These are phyloP conservation scores for Mesoclemmys tuberculata DNA, from an alignment of 2,113 vertebrate species.

Conservation along the genomic window DNA sequence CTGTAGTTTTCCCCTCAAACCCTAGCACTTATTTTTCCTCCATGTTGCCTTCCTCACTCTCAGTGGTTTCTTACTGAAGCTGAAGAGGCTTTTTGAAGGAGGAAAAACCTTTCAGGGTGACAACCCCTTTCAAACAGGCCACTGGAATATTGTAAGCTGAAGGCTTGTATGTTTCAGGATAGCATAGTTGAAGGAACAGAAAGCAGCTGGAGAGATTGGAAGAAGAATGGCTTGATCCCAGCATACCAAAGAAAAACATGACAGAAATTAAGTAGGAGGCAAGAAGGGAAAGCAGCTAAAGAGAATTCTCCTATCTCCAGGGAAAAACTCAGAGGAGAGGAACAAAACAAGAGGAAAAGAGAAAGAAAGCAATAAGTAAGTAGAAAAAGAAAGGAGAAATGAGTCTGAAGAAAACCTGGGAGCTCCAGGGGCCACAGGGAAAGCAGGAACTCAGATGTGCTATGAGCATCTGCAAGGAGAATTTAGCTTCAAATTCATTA, in stretches of 20 bases:
- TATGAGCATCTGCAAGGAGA: neutral
- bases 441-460: neutral
- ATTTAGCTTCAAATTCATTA: neutral
- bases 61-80: neutral
- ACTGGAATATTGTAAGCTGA: neutral
- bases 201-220: slow-evolving; percentile 45
- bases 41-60: slow-evolving; percentile 15
- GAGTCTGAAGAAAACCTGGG: slow-evolving; percentile 7
- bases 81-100: neutral
- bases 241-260: neutral
- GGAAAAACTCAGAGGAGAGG: slow-evolving; percentile 34
- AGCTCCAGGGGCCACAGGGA: neutral
- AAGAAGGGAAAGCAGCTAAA: slow-evolving; percentile 9
- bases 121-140: neutral
- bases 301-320: slow-evolving; percentile 30
- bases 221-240: slow-evolving; percentile 15
- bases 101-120: neutral
- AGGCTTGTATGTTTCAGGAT: slow-evolving; percentile 15
- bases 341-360: neutral
- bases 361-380: slow-evolving; percentile 28
- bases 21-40: neutral
- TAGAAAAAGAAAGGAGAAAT: slow-evolving; percentile 44
- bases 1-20: neutral
- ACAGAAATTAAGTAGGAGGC: slow-evolving; percentile 23
- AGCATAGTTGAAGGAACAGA: slow-evolving; percentile 48